phyloP scores from a whole-genome alignment of 2,797 vertebrate genomes.

The Premnoplex brunnescens region DNA sequence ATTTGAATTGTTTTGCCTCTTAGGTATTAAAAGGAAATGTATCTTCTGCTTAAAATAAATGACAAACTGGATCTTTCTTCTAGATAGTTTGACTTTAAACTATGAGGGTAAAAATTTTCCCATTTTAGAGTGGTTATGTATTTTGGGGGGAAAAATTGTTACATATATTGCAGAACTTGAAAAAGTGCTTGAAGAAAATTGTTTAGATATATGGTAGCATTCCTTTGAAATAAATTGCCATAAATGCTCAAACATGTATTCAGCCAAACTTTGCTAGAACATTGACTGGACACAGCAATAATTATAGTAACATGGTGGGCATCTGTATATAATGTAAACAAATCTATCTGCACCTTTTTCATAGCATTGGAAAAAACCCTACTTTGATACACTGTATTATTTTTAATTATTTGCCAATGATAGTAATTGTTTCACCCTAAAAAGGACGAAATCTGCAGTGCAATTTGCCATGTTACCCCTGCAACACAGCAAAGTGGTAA shows the following conservation, averaged over 20 bases:
- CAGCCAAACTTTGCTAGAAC: neutral
- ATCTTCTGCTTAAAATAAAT: slow-evolving; percentile 34
- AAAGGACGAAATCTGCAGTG: neutral
- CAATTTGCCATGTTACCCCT: neutral
- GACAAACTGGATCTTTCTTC: slow-evolving; percentile 14
- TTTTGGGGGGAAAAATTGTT: neutral
- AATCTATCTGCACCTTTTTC: neutral
- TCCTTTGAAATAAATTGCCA: neutral
- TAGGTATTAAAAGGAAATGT: neutral
- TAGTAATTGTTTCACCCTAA: neutral
- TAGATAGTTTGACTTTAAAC: neutral
- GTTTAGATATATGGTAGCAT: neutral
- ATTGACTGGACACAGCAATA: neutral
- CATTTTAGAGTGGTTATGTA: neutral
- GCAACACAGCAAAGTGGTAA: neutral
- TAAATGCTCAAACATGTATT: neutral
- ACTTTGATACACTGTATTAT: neutral
- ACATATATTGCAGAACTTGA: neutral
- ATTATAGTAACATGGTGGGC: neutral
- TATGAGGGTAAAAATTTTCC: neutral
- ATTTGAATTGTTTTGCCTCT: neutral
- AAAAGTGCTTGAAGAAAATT: neutral
- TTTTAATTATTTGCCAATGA: neutral
- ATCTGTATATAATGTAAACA: neutral
- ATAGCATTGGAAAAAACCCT: neutral